Evolutionary conservation across 1,140 invertebrate species (phyloP).

Genomic region (Drosophila repletoides): DNA sequence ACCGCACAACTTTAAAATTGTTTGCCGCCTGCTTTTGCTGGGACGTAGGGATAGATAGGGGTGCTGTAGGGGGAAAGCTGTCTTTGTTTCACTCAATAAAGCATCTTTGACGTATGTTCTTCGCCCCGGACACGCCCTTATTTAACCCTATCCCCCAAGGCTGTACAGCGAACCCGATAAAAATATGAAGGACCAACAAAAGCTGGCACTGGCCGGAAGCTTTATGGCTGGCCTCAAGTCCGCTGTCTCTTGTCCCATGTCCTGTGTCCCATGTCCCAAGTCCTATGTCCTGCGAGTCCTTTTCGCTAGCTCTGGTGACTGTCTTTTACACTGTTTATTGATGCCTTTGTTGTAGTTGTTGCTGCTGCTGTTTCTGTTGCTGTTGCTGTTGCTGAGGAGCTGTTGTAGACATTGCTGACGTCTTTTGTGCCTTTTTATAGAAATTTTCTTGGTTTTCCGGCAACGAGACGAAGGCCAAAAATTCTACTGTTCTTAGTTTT

Average conservation of each 20-base stretch:
- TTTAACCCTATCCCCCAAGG: conserved; percentile 16
- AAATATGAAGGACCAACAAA: conserved; percentile 57
- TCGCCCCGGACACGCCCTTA: not conserved
- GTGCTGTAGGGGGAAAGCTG: conserved; percentile 16
- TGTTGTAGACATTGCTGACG: conserved; percentile 72
- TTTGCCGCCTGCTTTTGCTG: conserved; percentile 36
- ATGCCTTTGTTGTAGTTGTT: conserved; percentile 63
- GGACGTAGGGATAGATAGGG: not conserved
- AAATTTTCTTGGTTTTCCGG: too few relatives aligned
- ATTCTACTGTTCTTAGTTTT: conserved; percentile 61
- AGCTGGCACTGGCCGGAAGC: conserved; percentile 34
- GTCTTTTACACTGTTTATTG: conserved; percentile 76
- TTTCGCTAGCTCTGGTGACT: conserved; percentile 37
- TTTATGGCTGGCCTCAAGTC: conserved; percentile 19
- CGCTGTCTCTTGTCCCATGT: conserved; percentile 1
- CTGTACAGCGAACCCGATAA: conserved; percentile 29
- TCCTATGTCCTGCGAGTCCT: conserved; percentile 13
- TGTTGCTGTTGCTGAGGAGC: conserved; percentile 30
- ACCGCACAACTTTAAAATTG: conserved; percentile 78
- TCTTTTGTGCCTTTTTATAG: conserved; percentile 79
- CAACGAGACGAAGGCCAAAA: too few relatives aligned
- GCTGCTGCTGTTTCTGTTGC: conserved; percentile 38
- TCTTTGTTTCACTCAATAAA: conserved; percentile 76
- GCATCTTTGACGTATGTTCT: conserved; percentile 71
- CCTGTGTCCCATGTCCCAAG: conserved; percentile 13